These are phyloP conservation scores for Neomonachus schauinslandi DNA, from an alignment of 2,113 vertebrate genomes.

Conservation along the genomic window DNA sequence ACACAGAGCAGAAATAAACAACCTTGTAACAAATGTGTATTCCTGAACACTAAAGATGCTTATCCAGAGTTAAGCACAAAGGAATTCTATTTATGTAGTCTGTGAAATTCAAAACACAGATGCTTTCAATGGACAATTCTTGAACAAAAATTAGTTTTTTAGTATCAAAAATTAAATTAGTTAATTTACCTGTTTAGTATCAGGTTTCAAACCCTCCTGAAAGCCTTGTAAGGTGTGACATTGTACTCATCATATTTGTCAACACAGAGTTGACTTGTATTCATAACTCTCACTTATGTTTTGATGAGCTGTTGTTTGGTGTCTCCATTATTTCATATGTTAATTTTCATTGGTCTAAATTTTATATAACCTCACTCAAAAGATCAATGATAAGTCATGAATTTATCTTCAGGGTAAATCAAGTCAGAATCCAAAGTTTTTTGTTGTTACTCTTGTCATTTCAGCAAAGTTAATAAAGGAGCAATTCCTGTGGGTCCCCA, in stretches of 20 bases:
- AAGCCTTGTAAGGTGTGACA: neutral
- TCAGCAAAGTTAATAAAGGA: neutral
- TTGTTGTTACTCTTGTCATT: neutral
- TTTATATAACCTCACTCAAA: neutral
- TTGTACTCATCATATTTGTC: neutral
- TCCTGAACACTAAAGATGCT: neutral
- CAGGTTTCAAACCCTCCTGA: neutral
- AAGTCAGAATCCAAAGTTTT: neutral
- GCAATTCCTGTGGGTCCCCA: neutral
- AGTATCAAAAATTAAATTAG: neutral
- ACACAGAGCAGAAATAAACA: neutral
- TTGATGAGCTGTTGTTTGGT: neutral
- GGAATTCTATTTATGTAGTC: neutral
- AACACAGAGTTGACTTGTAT: neutral
- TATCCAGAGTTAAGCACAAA: neutral
- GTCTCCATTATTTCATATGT: neutral
- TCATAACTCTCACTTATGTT: neutral
- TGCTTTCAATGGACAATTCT: neutral
- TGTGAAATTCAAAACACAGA: neutral
- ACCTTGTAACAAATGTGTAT: neutral
- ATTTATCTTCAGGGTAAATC: neutral
- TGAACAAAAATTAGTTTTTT: neutral
- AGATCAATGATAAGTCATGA: neutral
- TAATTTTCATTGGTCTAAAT: neutral
- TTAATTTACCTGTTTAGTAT: neutral